Conservation (phyloP, 2,888 invertebrate genomes). For the Selenia dentaria region DNA sequence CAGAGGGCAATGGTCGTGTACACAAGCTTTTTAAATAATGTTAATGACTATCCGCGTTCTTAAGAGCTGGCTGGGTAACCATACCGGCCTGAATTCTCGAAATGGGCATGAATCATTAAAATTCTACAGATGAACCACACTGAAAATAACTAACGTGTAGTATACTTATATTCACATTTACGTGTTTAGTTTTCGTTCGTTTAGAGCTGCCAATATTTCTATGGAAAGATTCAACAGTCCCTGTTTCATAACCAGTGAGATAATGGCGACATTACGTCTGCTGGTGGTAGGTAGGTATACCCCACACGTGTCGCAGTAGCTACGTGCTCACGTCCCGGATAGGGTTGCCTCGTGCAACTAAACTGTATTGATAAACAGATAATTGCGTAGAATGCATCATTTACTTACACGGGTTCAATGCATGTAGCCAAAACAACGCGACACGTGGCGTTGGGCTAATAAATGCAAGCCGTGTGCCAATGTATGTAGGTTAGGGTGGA, state of each 20-base stretch:
- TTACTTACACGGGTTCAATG: slow-evolving; percentile 4
- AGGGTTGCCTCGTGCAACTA: slow-evolving; percentile 43
- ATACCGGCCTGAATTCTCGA: no score
- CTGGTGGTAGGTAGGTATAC: slow-evolving; percentile 23
- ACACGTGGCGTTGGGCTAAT: background rate
- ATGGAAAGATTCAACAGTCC: slow-evolving; percentile 11
- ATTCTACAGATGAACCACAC: no score
- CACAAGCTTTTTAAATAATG: background rate
- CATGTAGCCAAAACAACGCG: slow-evolving; percentile 3
- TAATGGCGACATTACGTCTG: slow-evolving; percentile 46
- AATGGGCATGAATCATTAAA: no score
- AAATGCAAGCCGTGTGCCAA: background rate
- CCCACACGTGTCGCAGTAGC: slow-evolving; percentile 39
- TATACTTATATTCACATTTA: no score
- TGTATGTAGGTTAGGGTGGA: background rate
- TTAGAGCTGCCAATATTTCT: slow-evolving; percentile 2
- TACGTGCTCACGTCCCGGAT: slow-evolving; percentile 34
- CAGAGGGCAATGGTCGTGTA: slow-evolving; percentile 17
- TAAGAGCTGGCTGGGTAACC: background rate
- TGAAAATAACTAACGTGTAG: no score
- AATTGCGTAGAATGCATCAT: slow-evolving; percentile 40
- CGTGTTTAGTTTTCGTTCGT: no score
- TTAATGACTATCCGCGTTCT: background rate
- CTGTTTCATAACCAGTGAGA: slow-evolving; percentile 22
- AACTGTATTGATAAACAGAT: slow-evolving; percentile 33